Evolutionary conservation across 2,797 vertebrate species (phyloP).

Genomic region (Borostomias antarcticus): DNA sequence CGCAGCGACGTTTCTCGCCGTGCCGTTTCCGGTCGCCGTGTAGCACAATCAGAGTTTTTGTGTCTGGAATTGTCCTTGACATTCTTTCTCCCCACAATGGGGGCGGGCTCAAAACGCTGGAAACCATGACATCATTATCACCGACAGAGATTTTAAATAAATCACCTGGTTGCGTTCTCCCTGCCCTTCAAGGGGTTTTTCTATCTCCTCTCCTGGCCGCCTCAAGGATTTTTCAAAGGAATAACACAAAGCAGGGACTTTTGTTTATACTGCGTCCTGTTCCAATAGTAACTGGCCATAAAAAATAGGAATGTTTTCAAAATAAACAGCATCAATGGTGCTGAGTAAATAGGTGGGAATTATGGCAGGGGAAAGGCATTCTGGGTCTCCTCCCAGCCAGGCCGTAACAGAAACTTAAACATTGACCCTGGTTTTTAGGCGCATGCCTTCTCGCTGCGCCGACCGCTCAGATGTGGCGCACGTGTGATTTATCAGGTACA

Average conservation of each 20-base stretch:
- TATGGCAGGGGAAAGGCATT: slow-evolving; percentile 61
- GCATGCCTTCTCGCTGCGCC: slow-evolving; percentile 57
- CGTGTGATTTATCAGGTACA: slow-evolving; percentile 57
- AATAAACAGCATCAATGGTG: slow-evolving; percentile 85
- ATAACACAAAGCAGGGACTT: slow-evolving; percentile 79
- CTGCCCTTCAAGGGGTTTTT: slow-evolving; percentile 65
- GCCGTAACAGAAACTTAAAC: slow-evolving; percentile 49
- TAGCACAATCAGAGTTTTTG: slow-evolving; percentile 87
- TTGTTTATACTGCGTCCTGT: slow-evolving; percentile 78
- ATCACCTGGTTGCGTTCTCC: slow-evolving; percentile 91
- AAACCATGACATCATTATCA: slow-evolving; percentile 97
- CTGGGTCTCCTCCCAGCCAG: slow-evolving; percentile 63
- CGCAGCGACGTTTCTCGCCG: slow-evolving; percentile 79
- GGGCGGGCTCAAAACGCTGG: slow-evolving; percentile 90
- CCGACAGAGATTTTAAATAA: slow-evolving; percentile 90
- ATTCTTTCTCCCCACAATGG: slow-evolving; percentile 92
- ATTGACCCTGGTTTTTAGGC: slow-evolving; percentile 60
- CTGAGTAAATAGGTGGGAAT: slow-evolving; percentile 68
- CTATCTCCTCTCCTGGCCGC: slow-evolving; percentile 61
- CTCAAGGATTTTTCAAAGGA: slow-evolving; percentile 81
- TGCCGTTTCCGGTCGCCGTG: slow-evolving; percentile 85
- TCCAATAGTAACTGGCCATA: slow-evolving; percentile 82
- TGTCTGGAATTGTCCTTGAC: slow-evolving; percentile 95
- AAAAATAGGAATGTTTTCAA: slow-evolving; percentile 94
- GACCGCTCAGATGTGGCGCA: slow-evolving; percentile 69